Base-by-base conservation (phyloP, 2,113 vertebrate genomes). In the Haemorhous mexicanus region DNA sequence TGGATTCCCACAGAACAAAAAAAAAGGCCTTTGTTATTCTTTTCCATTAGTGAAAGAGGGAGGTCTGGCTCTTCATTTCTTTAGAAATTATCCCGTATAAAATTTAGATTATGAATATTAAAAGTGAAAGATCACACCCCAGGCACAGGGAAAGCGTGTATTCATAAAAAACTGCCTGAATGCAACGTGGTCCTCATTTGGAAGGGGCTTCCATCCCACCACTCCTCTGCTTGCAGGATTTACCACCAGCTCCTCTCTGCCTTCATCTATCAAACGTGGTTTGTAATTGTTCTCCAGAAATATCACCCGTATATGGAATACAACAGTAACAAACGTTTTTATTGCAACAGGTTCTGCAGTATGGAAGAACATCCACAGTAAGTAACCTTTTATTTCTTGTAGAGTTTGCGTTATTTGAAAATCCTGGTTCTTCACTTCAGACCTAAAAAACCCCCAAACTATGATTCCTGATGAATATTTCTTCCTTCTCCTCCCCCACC, bases 291-390 rank as follows among this genome's bases (percentile, higher is more conserved):
- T 78, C 88, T 93, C 24, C 80, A 94, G 85, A 93, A 90, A 84
- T 78, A 93, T 52, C 93, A 92, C 82, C 91, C 80, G 16, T 69
- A 76, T 89, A 70, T 93, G 94, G 87, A 95, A 96, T 95, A 95
- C 95, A 95, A 82, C 76, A 98, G 79, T 96, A 97, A 95, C 84
- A 95, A 96, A 93, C 76, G 37, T 96, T 97, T 98, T 95, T 97
- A 87, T 98, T 97, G 97, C 97, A 98, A 98, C 98, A 98, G 98
- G 98, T 98, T 96, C 87, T 18, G 78, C 94, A 96, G 68, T 75
- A 94, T 97, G 97, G 97, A 96, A 74, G 90, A 66, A 70, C 80
- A 50, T 53, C 79, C 43, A 52, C 79, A 74, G 98, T 98, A 97
- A 98, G 98, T 98, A 97, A 59, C 41, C 96, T 96, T 87, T 93